Evolutionary conservation across 2,888 invertebrate species (phyloP).

Genomic region (Uropetala carovei): DNA sequence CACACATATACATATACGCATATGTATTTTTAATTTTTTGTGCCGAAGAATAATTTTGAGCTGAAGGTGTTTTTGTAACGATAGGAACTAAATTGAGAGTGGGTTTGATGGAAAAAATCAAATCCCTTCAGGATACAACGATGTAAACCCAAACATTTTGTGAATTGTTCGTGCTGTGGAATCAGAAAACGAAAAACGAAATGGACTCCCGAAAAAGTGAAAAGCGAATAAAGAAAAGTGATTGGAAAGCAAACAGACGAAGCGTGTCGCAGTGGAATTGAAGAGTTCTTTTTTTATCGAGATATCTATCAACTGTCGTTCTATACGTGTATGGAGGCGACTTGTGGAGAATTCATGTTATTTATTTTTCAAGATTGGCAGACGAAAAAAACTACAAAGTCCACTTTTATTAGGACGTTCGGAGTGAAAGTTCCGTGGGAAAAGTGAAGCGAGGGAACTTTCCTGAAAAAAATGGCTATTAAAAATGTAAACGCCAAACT

Average conservation of each 20-base stretch:
- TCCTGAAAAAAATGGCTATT: background rate
- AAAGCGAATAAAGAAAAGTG: background rate
- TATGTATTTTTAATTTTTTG: background rate
- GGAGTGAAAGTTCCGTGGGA: background rate
- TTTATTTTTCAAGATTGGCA: background rate
- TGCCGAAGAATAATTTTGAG: background rate
- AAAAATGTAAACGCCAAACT: constrained; percentile 21
- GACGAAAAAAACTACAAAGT: background rate
- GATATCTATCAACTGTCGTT: constrained; percentile 5
- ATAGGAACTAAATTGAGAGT: too few species aligned
- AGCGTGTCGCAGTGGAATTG: background rate
- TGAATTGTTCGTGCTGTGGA: background rate
- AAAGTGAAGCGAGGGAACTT: background rate
- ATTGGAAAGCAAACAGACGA: background rate
- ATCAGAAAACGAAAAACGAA: background rate
- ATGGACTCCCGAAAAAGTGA: background rate
- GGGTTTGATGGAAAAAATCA: too few species aligned
- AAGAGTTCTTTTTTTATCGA: constrained; percentile 9
- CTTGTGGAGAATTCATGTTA: constrained; percentile 22
- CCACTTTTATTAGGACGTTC: constrained; percentile 12
- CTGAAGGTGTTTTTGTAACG: background rate
- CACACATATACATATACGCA: too few species aligned
- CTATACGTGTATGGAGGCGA: constrained; percentile 13
- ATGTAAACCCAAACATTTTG: background rate
- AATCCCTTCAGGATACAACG: background rate